phyloP scores from a whole-genome alignment of 2,113 vertebrate species.

The Clarias gariepinus region DNA sequence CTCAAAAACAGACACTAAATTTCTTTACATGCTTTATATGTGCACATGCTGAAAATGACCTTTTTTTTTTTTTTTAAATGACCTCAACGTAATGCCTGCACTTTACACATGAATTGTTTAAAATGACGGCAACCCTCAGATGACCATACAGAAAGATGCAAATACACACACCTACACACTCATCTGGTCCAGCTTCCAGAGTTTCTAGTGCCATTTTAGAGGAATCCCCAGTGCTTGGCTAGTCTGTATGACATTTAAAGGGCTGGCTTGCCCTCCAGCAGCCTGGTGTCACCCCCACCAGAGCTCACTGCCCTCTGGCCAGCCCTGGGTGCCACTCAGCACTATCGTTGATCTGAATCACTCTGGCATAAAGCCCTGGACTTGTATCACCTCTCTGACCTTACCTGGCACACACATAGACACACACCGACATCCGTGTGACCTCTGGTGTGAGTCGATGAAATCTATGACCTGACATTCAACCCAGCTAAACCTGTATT shows the following conservation, averaged over 20 bases:
- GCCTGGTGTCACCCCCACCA: conserved; percentile 70
- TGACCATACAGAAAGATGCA: neutral
- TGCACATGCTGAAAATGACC: neutral
- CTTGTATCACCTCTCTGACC: conserved; percentile 52
- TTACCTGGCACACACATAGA: conserved; percentile 45
- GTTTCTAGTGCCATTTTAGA: conserved; percentile 50
- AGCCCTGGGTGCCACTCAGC: conserved; percentile 50
- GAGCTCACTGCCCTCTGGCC: conserved; percentile 68
- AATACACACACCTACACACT: conserved; percentile 9
- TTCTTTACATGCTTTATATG: neutral
- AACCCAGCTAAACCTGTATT: conserved; percentile 43
- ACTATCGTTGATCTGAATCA: conserved; percentile 43
- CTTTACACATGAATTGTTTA: neutral
- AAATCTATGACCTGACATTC: conserved; percentile 50
- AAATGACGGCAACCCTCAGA: neutral
- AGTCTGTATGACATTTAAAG: conserved; percentile 77
- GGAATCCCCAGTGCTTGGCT: conserved; percentile 36
- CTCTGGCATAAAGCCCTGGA: conserved; percentile 45
- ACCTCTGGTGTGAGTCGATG: conserved; percentile 43
- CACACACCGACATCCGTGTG: conserved; percentile 32
- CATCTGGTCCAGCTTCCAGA: conserved; percentile 21
- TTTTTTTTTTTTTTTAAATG: neutral
- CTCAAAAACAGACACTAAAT: neutral
- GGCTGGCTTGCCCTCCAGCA: conserved; percentile 73
- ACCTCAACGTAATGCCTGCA: neutral